These are phyloP conservation scores for Hydroisotoma schaefferi DNA, from an alignment of 2,888 invertebrate genomes.

Conservation along the genomic window DNA sequence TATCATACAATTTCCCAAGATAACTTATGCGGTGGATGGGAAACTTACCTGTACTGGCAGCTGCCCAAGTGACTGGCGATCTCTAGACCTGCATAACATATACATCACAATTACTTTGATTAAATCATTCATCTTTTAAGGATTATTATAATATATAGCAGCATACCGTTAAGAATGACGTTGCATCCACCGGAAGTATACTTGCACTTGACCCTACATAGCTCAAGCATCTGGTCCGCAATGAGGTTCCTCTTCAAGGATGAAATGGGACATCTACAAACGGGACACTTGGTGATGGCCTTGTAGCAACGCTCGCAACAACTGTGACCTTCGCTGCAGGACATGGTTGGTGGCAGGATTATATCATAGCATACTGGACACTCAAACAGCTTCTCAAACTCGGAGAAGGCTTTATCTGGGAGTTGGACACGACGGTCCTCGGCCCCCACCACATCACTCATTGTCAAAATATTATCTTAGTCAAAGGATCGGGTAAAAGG, in stretches of 20 bases:
- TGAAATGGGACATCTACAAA: conserved; percentile 26
- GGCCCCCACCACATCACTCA: too few species aligned
- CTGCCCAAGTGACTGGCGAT: not conserved
- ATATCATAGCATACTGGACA: conserved; percentile 41
- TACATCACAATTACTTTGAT: not conserved
- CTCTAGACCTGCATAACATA: not conserved
- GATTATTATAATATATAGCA: too few species aligned
- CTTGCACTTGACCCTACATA: conserved; percentile 27
- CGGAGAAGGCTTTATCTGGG: too few species aligned
- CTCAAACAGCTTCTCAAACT: conserved; percentile 22
- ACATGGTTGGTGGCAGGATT: conserved; percentile 31
- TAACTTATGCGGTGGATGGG: too few species aligned
- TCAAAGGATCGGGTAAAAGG: too few species aligned
- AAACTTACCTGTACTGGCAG: not conserved
- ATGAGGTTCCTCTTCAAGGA: conserved; percentile 29
- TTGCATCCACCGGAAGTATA: conserved; percentile 25
- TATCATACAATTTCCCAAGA: too few species aligned
- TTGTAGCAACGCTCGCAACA: conserved; percentile 31
- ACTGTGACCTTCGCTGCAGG: conserved; percentile 31
- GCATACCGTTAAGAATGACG: conserved; percentile 11
- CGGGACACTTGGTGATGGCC: conserved; percentile 29
- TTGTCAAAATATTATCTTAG: too few species aligned
- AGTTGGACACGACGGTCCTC: too few species aligned
- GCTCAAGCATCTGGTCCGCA: conserved; percentile 34
- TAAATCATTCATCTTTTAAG: not conserved